These are phyloP conservation scores for Polypedilum pembai DNA, from an alignment of 1,140 invertebrate genomes.

Conservation along the genomic window DNA sequence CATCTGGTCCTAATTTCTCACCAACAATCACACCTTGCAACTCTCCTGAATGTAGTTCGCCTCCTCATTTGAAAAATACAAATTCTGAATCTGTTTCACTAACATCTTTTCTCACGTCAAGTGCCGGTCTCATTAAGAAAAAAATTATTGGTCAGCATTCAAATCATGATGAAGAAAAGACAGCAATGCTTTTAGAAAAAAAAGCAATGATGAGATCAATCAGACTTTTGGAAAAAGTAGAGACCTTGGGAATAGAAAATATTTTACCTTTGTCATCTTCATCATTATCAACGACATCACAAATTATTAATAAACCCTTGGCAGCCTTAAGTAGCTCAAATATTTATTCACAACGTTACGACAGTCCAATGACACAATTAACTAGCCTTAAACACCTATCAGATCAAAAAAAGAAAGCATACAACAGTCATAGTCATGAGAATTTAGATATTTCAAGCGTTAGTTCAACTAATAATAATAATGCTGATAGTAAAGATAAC, in stretches of 20 bases:
- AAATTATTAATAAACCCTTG: slow-evolving; percentile 39
- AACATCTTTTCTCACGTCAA: slow-evolving; percentile 58
- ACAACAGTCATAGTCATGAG: slow-evolving; percentile 35
- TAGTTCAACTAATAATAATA: slow-evolving; percentile 33
- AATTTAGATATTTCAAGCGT: slow-evolving; percentile 33
- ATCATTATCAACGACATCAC: slow-evolving; percentile 29
- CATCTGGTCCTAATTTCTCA: slow-evolving; percentile 58
- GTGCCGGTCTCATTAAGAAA: slow-evolving; percentile 65
- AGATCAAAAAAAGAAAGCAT: slow-evolving; percentile 43
- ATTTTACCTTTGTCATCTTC: slow-evolving; percentile 51
- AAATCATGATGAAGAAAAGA: slow-evolving; percentile 40
- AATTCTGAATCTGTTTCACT: slow-evolving; percentile 49
- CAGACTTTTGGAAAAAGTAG: slow-evolving; percentile 58
- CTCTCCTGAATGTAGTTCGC: slow-evolving; percentile 51
- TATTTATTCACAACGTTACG: slow-evolving; percentile 44
- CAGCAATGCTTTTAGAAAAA: slow-evolving; percentile 46
- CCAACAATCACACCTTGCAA: slow-evolving; percentile 79
- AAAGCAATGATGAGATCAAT: slow-evolving; percentile 46
- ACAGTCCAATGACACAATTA: slow-evolving; percentile 65
- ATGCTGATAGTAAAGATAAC: slow-evolving; percentile 31
- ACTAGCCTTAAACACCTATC: slow-evolving; percentile 58
- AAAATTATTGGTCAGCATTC: slow-evolving; percentile 50
- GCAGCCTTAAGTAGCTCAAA: slow-evolving; percentile 47
- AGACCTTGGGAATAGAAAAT: slow-evolving; percentile 58
- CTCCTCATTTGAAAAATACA: slow-evolving; percentile 52